Conservation (phyloP, 2,888 invertebrate species). For the Oligia latruncula region DNA sequence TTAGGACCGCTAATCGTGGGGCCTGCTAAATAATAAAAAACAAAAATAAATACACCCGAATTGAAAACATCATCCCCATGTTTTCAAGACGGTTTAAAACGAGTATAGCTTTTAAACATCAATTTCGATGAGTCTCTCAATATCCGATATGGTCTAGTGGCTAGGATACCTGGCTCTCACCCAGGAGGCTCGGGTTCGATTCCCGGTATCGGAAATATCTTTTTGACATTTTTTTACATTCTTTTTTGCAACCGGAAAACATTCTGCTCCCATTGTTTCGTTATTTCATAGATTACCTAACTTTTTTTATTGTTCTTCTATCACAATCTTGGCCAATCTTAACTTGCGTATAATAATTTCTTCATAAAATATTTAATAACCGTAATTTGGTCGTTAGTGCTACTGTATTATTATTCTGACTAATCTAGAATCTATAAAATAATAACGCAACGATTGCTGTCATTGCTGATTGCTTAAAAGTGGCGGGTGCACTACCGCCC, state of each 20-base stretch:
- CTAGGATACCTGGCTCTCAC: conserved; percentile 93
- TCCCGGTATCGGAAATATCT: conserved; percentile 89
- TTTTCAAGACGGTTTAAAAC: neutral
- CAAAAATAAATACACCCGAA: too few relatives aligned
- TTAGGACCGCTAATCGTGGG: neutral
- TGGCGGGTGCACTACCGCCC: conserved; percentile 44
- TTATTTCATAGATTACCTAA: conserved; percentile 43
- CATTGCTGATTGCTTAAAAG: conserved; percentile 14
- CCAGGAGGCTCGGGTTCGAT: conserved; percentile 92
- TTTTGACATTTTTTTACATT: conserved; percentile 63
- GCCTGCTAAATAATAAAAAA: neutral
- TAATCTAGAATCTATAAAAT: conserved; percentile 22
- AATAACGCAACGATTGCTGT: conserved; percentile 33
- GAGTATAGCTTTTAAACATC: accelerated
- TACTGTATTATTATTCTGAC: conserved; percentile 32
- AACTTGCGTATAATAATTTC: conserved; percentile 43
- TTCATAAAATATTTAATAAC: conserved; percentile 48
- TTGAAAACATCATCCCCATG: too few relatives aligned
- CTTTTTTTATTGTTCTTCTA: conserved; percentile 52
- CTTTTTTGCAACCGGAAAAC: conserved; percentile 13
- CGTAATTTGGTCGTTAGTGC: conserved; percentile 33
- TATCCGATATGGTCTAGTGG: conserved; percentile 91
- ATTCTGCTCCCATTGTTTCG: conserved; percentile 7
- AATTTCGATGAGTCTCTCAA: accelerated
- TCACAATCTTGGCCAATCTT: conserved; percentile 44